These are phyloP conservation scores for Tamandua tetradactyla DNA, from an alignment of 2,797 vertebrate species.

Conservation along the genomic window DNA sequence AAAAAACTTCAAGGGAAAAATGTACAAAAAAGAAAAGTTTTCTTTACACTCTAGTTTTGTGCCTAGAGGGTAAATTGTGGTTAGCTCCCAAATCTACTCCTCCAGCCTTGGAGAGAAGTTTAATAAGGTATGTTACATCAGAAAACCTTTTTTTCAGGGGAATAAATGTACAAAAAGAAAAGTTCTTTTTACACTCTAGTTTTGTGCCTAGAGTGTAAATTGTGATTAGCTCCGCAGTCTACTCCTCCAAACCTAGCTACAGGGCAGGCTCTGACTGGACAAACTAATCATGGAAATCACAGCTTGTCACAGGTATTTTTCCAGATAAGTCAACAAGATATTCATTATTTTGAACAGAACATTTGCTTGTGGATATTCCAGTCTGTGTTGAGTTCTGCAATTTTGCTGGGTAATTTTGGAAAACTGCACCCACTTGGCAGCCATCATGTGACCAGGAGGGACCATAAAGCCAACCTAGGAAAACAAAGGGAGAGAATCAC, in stretches of 20 bases:
- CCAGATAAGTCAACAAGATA: neutral
- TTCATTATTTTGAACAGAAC: neutral
- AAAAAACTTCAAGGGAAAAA: too few species aligned
- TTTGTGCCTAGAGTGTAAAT: neutral
- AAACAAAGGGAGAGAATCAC: neutral
- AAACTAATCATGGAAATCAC: neutral
- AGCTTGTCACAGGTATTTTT: slow-evolving; percentile 18
- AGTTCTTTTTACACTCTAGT: too few species aligned
- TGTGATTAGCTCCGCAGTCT: neutral
- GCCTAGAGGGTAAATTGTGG: neutral
- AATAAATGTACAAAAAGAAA: neutral
- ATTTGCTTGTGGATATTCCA: neutral
- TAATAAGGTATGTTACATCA: neutral
- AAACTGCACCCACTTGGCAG: neutral
- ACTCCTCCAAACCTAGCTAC: neutral
- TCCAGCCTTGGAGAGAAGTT: neutral
- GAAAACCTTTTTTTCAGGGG: neutral
- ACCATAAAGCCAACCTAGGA: neutral
- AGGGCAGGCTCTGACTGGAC: neutral
- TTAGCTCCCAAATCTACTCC: neutral
- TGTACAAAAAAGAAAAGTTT: neutral
- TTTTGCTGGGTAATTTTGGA: neutral
- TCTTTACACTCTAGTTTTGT: too few species aligned
- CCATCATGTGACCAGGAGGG: neutral
- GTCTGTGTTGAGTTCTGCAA: neutral